A percentile compares a stretch with the other conserved stretches of the same genome.
These are phyloP conservation scores for Varroa destructor DNA, from an alignment of 1,140 invertebrate species.

Conservation along the genomic window DNA sequence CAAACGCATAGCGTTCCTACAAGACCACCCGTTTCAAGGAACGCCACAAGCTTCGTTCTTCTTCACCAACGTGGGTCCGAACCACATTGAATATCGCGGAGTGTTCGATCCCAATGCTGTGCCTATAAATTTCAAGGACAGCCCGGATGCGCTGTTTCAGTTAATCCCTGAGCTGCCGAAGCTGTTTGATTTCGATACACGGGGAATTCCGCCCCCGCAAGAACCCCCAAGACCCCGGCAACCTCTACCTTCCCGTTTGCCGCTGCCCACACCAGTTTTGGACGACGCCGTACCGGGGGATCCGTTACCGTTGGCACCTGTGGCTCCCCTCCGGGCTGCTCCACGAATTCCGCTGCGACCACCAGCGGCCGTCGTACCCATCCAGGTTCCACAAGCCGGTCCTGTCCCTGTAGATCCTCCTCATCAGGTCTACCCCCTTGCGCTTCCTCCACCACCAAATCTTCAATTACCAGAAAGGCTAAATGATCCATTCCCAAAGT, in stretches of 20 bases:
- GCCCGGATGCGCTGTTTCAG: conserved; percentile 37
- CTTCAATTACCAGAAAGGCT: conserved; percentile 37
- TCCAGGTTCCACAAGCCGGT: conserved; percentile 26
- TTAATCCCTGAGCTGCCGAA: conserved; percentile 33
- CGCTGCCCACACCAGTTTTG: conserved; percentile 49
- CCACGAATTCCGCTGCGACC: conserved; percentile 35
- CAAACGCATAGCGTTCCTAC: conserved; percentile 19
- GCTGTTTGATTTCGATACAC: conserved; percentile 34
- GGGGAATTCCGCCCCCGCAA: conserved; percentile 36
- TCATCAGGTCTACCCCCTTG: conserved; percentile 30
- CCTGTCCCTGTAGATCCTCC: conserved; percentile 24
- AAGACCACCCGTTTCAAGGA: conserved; percentile 12
- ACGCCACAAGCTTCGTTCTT: conserved; percentile 31
- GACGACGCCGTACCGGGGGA: conserved; percentile 45
- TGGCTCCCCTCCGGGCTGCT: conserved; percentile 48
- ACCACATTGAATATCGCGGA: conserved; percentile 34
- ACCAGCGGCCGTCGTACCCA: conserved; percentile 33
- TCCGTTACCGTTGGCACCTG: conserved; percentile 37
- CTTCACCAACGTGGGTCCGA: conserved; percentile 34
- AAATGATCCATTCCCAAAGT: conserved; percentile 39
- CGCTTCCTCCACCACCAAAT: conserved; percentile 30
- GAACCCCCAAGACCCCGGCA: conserved; percentile 39
- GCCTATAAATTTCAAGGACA: conserved; percentile 31
- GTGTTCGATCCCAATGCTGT: conserved; percentile 31
- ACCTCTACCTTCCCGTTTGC: conserved; percentile 51